A percentile compares a stretch with the other conserved stretches of the same genome.
Conservation (phyloP, 2,113 vertebrate genomes). For the Pseudorasbora parva region DNA sequence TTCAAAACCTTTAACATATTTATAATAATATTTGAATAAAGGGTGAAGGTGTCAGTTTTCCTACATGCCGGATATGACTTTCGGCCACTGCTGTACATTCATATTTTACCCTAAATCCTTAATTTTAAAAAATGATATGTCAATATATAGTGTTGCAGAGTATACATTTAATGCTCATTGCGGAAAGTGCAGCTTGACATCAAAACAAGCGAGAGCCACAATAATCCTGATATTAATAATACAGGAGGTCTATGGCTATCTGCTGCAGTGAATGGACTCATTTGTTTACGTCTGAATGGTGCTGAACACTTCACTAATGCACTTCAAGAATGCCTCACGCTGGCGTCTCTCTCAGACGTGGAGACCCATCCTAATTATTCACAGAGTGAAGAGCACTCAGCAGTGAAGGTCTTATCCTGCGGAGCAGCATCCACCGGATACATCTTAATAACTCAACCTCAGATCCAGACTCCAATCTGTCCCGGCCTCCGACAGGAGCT, state of each 20-base stretch:
- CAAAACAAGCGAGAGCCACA: conserved; percentile 48
- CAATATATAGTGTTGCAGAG: conserved; percentile 27
- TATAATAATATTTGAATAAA: no score
- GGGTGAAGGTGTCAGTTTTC: no score
- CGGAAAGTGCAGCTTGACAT: conserved; percentile 53
- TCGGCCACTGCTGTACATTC: no score
- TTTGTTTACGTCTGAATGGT: conserved; percentile 73
- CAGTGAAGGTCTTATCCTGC: conserved; percentile 69
- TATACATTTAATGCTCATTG: conserved; percentile 35
- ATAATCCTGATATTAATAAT: conserved; percentile 59
- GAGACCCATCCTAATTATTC: conserved; percentile 75
- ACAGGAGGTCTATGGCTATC: conserved; percentile 58
- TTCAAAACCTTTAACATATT: no score
- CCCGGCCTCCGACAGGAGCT: conserved; percentile 37
- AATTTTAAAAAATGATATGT: no score
- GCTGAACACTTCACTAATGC: conserved; percentile 70
- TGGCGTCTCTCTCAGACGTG: conserved; percentile 55
- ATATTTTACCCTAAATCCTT: no score
- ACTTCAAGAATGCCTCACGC: conserved; percentile 65
- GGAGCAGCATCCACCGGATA: conserved; percentile 64
- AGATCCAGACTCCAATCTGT: conserved; percentile 61
- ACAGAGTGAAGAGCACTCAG: conserved; percentile 66
- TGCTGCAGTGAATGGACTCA: conserved; percentile 64
- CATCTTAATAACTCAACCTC: conserved; percentile 72
- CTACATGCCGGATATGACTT: no score